Base-by-base conservation (phyloP, 2,797 vertebrate genomes). In the Clarias laeviceps region DNA sequence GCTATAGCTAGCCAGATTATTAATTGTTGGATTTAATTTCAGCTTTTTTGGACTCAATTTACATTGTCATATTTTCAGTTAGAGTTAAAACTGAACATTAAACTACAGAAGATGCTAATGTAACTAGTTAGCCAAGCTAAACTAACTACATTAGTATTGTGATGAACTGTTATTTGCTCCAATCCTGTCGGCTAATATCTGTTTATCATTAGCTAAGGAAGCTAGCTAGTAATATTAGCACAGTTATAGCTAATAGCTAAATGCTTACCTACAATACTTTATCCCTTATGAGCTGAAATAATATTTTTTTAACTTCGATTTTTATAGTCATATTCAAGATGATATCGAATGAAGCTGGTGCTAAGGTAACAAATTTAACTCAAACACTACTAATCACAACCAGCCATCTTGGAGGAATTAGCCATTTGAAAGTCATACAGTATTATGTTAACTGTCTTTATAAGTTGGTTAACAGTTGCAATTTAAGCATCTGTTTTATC, bases 401-500 rank as follows among this genome's bases (percentile, higher is more conserved):
- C 15, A 32, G 20, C 76, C 29, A 6, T 62, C 40, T 40, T 40
- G 22, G 11, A 79, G 22, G 20, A 79, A 61, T 12, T 61, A 61
- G 29, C 11, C 54, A 61, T 78, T 61, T 74, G 45, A 18, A 27
- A 54, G 24, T 57, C 2, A 20, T 3, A 9, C 40, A 45, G 40
- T 45, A 22, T 76, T 59, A 34, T 45, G 3, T 27, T 74, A 54
- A 56, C 34, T 37, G 29, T 74, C 27, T 56, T 57, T 32, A 4
- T 57, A 27, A 1, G 5, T 29, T 14, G n/a, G n/a, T 77, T 77
- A 37, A 2, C 76, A 18, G 15, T 22, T 22, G 34, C 57, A 37
- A 40, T 40, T 37, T 15, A 59, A 18, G 64, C 61, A 78, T 82
- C 68, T 83, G 22, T 81, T 78, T 59, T 69, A 78, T 83, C 61